Base-by-base conservation (phyloP, 2,113 vertebrate species). In the Protobothrops mucrosquamatus region DNA sequence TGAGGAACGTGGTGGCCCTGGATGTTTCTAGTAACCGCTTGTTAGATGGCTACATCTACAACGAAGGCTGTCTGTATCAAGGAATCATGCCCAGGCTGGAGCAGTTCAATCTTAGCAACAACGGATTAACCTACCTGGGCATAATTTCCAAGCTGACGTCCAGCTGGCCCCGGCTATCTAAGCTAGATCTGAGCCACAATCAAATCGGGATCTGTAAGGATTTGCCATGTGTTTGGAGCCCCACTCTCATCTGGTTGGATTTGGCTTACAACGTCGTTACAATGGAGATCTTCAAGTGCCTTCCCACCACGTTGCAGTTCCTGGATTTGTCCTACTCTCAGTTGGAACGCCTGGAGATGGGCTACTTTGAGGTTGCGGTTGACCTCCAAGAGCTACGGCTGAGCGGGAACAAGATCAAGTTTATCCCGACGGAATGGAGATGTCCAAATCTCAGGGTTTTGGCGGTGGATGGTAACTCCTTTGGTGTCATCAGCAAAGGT, bases 381-480 rank as follows among this genome's bases (percentile, higher is more conserved):
- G 89, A 93, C 88, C 96, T 99, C 4, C 96, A 89, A 43, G 95
- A 97, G 85, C 96, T 98, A 29, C 93, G 96, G 9, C 95, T 98
- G 51, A 98, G 97, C 23, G 98, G 98, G 48, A 99, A 99, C 96
- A 98, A 98, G 95, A 98, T 99, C 94, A 98, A 98, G 93, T 98
- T 98, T 94, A 98, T 98, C 91, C 98, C 98, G 0, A 96, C 97
- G 0, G 97, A 95, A 24, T 98, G 98, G 98, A 91, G 88, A 0
- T 98, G 97, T 64, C 96, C 94, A 0, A 97, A 88, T 2, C 85
- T 98, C 93, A 95, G 92, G 64, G 94, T 89, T 0, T 93, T 99
- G 20, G 24, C 97, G n/a, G 90, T 98, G 12, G 98, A 98, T 0
- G 97, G 98, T 91, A 99, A 98, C 95, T 98, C 98, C 0, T 98